These are phyloP conservation scores for Cheilosia vulpina DNA, from an alignment of 2,888 invertebrate species.

Conservation along the genomic window DNA sequence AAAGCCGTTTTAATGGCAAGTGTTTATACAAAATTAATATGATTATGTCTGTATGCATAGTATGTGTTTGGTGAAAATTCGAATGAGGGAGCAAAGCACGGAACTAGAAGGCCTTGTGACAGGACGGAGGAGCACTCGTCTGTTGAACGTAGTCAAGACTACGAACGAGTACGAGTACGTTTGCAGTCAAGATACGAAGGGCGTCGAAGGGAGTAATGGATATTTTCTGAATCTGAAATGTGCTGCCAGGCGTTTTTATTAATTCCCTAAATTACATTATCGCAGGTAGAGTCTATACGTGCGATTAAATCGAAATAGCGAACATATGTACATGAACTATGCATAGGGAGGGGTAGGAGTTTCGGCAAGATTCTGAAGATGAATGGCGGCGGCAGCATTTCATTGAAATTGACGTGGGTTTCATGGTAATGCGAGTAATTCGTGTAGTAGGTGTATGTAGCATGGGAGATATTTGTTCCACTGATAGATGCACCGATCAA, in stretches of 20 bases:
- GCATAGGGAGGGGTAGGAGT: no score
- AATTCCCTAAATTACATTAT: conserved; percentile 40
- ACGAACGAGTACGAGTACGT: not conserved
- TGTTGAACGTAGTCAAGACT: not conserved
- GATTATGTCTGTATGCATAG: not conserved
- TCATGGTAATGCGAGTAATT: no score
- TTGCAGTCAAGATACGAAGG: not conserved
- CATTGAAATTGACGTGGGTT: no score
- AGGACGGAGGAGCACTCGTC: not conserved
- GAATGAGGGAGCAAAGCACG: conserved; percentile 11
- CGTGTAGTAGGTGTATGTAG: no score
- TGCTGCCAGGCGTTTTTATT: conserved; percentile 25
- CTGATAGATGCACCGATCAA: no score
- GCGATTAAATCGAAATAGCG: no score
- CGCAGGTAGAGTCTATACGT: not conserved
- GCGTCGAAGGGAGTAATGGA: not conserved
- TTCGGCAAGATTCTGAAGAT: no score
- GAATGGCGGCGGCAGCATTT: no score
- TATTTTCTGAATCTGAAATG: conserved; percentile 16
- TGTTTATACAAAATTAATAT: conserved; percentile 28
- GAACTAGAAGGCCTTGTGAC: conserved; percentile 22
- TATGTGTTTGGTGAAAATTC: not conserved
- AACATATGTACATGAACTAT: no score
- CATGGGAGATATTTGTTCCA: no score
- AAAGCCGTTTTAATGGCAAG: conserved; percentile 10